Conservation (phyloP, 2,888 invertebrate genomes). For the Pyrrhosoma nymphula region DNA sequence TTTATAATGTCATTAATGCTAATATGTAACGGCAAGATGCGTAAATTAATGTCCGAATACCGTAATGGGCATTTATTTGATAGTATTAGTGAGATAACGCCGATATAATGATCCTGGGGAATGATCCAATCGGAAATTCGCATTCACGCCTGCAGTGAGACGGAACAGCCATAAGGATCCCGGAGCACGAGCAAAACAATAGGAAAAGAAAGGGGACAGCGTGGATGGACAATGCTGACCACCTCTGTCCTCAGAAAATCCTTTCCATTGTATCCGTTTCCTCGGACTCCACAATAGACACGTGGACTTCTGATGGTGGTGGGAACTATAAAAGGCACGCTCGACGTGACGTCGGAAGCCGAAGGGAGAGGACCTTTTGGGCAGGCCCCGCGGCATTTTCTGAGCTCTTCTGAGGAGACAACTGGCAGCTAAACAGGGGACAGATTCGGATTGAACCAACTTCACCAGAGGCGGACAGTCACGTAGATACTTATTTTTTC, state of each 20-base stretch:
- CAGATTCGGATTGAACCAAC: background rate
- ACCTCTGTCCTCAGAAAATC: background rate
- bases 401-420: background rate
- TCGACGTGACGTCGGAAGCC: constrained; percentile 34
- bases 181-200: background rate
- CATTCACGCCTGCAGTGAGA: background rate
- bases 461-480: background rate
- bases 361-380: constrained; percentile 14
- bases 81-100: too few relatives aligned
- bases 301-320: constrained; percentile 48
- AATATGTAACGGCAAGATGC: too few relatives aligned
- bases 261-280: constrained; percentile 51
- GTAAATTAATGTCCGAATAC: too few relatives aligned
- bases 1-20: too few relatives aligned
- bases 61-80: too few relatives aligned
- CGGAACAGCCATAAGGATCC: constrained; percentile 37
- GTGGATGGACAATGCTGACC: constrained; percentile 44
- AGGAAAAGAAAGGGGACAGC: background rate
- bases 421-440: background rate
- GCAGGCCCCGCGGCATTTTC: background rate
- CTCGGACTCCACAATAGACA: constrained; percentile 55
- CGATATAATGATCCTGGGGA: too few relatives aligned
- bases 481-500: too few relatives aligned
- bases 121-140: background rate
- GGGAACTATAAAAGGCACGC: constrained; percentile 37